Percentiles rank a stretch among this genome's conserved stretches.
Conservation (phyloP, 2,113 vertebrate genomes). For the Lagopus muta region DNA sequence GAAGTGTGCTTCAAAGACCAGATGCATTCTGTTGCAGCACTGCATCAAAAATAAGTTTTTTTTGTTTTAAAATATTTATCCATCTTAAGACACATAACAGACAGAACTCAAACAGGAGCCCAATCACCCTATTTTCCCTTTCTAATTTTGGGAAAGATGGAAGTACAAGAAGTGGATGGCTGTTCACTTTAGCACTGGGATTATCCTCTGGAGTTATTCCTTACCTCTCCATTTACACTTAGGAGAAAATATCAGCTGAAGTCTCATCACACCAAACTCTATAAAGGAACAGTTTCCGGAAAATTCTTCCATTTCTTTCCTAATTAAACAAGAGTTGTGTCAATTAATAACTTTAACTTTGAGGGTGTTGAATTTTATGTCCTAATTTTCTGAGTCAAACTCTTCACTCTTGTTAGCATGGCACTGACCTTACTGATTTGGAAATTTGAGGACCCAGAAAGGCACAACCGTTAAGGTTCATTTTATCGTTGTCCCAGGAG, state of each 20-base stretch:
- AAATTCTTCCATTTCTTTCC: not conserved
- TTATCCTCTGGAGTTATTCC: not conserved
- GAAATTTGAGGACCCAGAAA: not conserved
- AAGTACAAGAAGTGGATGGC: not conserved
- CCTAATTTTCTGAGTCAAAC: not conserved
- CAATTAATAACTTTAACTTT: not conserved
- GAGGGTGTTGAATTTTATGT: not conserved
- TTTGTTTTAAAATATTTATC: not conserved
- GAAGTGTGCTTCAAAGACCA: not conserved
- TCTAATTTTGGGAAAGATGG: not conserved
- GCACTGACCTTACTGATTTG: not conserved
- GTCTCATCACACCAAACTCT: not conserved
- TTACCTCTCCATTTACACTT: not conserved
- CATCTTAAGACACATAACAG: not conserved
- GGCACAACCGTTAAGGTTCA: fast-evolving
- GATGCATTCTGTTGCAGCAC: not conserved
- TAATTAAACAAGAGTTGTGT: not conserved
- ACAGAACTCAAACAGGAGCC: not conserved
- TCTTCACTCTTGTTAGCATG: not conserved
- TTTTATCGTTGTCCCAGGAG: not conserved
- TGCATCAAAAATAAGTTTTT: not conserved
- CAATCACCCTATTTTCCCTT: not conserved
- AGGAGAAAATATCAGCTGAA: not conserved
- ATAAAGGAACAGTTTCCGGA: not conserved
- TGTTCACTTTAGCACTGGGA: not conserved